Percentiles rank a stretch among this genome's conserved stretches.
Evolutionary conservation across 2,888 invertebrate genomes (phyloP).

Genomic region (Tetranychus truncatus): DNA sequence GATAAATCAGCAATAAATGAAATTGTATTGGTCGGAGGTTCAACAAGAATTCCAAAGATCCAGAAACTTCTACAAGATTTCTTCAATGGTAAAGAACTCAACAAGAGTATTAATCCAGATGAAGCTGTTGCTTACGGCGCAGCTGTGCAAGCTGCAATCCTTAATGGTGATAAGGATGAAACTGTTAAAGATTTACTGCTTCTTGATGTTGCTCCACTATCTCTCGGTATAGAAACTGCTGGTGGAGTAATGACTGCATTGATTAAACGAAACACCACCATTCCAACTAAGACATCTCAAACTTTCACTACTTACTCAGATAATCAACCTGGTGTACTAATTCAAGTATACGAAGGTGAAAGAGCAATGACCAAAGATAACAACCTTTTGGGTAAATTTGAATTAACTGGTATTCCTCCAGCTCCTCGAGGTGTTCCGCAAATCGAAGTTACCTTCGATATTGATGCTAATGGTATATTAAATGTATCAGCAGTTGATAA

Average conservation of each 20-base stretch:
- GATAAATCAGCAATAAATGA: constrained; percentile 66
- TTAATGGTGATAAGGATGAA: constrained; percentile 51
- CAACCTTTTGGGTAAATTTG: constrained; percentile 31
- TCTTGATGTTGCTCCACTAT: constrained; percentile 75
- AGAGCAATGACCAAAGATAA: constrained; percentile 37
- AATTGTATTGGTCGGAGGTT: constrained; percentile 62
- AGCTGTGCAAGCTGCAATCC: constrained; percentile 86
- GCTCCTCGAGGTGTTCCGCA: constrained; percentile 32
- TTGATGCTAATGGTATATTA: constrained; percentile 36
- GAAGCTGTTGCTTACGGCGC: constrained; percentile 95
- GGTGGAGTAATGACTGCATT: constrained; percentile 88
- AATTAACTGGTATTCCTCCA: constrained; percentile 34
- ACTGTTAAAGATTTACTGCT: constrained; percentile 67
- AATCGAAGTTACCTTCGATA: constrained; percentile 39
- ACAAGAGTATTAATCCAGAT: constrained; percentile 87
- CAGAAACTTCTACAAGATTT: constrained; percentile 71
- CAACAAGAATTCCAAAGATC: constrained; percentile 92
- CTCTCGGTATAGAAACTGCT: constrained; percentile 76
- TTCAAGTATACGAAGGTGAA: constrained; percentile 40
- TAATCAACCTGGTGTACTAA: constrained; percentile 86
- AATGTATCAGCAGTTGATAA: constrained; percentile 38
- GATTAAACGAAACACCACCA: constrained; percentile 90
- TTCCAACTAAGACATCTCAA: constrained; percentile 89
- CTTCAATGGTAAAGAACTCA: constrained; percentile 85
- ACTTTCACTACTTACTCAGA: constrained; percentile 93